Evolutionary conservation across 2,888 invertebrate genomes (phyloP).

Genomic region (Cyaniris semiargus): DNA sequence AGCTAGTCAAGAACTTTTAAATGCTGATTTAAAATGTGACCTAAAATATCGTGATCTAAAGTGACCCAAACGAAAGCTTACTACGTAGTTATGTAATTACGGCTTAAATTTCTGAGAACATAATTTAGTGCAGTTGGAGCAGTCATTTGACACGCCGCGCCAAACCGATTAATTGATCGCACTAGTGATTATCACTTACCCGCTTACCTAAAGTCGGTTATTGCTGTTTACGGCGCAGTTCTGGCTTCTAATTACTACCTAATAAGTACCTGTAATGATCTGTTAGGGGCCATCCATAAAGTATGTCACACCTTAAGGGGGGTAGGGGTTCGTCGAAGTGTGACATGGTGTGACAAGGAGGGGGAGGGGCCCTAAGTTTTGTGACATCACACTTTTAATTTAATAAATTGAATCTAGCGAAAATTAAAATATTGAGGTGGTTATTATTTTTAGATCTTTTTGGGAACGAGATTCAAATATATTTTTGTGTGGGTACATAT

Average conservation of each 20-base stretch:
- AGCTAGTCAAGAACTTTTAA: not conserved
- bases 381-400: too few species aligned
- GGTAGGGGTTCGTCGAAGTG: too few species aligned
- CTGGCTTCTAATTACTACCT: not conserved
- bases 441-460: too few species aligned
- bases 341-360: too few species aligned
- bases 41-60: not conserved
- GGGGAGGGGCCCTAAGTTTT: too few species aligned
- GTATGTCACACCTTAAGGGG: too few species aligned
- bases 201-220: not conserved
- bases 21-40: not conserved
- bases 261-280: too few species aligned
- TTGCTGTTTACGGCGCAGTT: not conserved
- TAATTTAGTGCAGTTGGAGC: not conserved
- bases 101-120: slow-evolving; percentile 1
- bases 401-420: too few species aligned
- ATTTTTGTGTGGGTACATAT: too few species aligned
- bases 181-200: slow-evolving; percentile 6
- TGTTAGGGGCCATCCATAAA: too few species aligned
- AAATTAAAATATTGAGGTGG: too few species aligned
- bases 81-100: not conserved
- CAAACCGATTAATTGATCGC: slow-evolving; percentile 7
- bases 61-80: not conserved
- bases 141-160: not conserved
- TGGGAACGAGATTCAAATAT: too few species aligned